Evolutionary conservation across 2,888 invertebrate genomes (phyloP), one percentile per base, ranked within the genome.

Genomic region (Brachyopa scutellaris): DNA sequence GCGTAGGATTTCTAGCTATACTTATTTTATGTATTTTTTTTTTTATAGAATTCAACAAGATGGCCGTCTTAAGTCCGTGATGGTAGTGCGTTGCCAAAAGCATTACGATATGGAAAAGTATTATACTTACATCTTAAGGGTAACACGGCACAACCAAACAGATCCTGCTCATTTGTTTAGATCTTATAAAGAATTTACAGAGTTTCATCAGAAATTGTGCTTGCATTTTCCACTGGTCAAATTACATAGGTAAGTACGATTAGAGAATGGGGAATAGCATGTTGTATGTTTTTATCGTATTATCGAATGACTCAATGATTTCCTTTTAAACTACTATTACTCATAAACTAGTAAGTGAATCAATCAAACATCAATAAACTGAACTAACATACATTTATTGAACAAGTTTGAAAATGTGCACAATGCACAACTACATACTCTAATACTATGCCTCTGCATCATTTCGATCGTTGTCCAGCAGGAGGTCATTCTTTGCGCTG

Each of bases 21-120:
- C 49, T 2, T 9, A 7, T 29, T 8, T n/a, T n/a, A n/a, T n/a
- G n/a, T 23, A 17, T 49, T 8, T 11, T 49, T 66, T 77, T 82
- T 64, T 62, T 86, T 88, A 2, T 87, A 97, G 97, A 85, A 94
- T 96, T 93, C 93, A 94, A 42, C 95, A 95, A 88, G 99, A 99
- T 91, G 99, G 99, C 0, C 94, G 96, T 4, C 92, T 99, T 42
- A 93, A 93, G 45, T 93, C 94, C 84, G 97, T 98, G 0, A 95
- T 95, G 88, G 96, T 99, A 7, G 93, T 95, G 79, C 95, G 95
- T 79, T 97, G 95, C 90, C 97, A 98, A 91, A 99, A 99, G 90
- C 94, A 98, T 85, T 98, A 98, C 90, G 97, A 97, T 88, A 98
- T 98, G 9, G 98, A 98, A 88, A 99, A 99, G 92, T 97, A 97